These are phyloP conservation scores for Carapus acus DNA, from an alignment of 2,797 vertebrate genomes.

Conservation along the genomic window DNA sequence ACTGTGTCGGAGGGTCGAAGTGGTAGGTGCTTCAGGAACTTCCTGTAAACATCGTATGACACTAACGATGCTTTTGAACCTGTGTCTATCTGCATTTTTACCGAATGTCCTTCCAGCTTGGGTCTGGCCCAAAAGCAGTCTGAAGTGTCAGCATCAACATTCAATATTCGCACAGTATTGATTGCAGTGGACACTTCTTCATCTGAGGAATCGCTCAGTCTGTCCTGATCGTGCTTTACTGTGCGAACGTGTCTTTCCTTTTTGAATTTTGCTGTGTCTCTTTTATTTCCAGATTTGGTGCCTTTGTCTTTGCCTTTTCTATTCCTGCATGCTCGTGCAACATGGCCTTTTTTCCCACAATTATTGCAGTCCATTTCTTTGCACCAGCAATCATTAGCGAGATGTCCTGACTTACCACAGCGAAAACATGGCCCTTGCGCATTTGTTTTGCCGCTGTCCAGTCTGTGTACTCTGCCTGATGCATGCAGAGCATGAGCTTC, in stretches of 20 bases:
- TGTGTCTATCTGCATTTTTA: slow-evolving; percentile 9
- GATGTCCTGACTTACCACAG: slow-evolving; percentile 5
- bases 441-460: background rate
- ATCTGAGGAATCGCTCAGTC: slow-evolving; percentile 1
- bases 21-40: background rate
- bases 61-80: slow-evolving; percentile 1
- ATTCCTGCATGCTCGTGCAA: background rate
- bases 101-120: background rate
- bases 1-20: background rate
- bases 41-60: background rate
- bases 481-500: background rate
- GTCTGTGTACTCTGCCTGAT: background rate
- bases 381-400: slow-evolving; percentile 3
- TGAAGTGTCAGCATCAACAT: background rate
- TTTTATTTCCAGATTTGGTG: background rate
- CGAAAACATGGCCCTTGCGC: background rate
- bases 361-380: slow-evolving; percentile 1
- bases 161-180: no score
- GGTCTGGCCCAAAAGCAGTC: background rate
- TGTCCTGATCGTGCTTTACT: background rate
- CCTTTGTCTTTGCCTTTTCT: background rate
- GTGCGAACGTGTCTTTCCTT: background rate
- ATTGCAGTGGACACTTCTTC: background rate
- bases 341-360: slow-evolving; percentile 3
- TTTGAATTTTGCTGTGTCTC: background rate